Evolutionary conservation across 2,113 vertebrate species (phyloP).

Genomic region (Podocnemis expansa): DNA sequence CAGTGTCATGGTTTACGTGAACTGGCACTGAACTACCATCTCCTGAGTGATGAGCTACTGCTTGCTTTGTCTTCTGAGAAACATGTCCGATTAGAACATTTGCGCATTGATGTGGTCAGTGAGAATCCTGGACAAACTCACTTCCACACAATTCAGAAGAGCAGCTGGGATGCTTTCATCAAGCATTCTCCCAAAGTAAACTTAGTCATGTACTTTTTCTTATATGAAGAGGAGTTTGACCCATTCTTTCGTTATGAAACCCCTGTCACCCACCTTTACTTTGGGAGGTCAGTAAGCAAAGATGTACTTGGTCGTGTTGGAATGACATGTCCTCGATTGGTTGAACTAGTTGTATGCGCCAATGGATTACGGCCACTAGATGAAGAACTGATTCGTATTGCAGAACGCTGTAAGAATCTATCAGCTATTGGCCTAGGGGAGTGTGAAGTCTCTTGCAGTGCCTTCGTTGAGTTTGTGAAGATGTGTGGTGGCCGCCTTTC

Average conservation of each 20-base stretch:
- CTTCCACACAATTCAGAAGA: slow-evolving; percentile 94
- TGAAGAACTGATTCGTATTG: slow-evolving; percentile 96
- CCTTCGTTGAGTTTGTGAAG: slow-evolving; percentile 97
- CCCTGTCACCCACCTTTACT: slow-evolving; percentile 96
- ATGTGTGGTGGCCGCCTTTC: slow-evolving; percentile 95
- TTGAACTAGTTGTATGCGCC: slow-evolving; percentile 97
- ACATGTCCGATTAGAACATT: slow-evolving; percentile 93
- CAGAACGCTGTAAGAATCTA: slow-evolving; percentile 92
- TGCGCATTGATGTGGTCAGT: slow-evolving; percentile 97
- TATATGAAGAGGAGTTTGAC: slow-evolving; percentile 96
- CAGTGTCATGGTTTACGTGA: slow-evolving; percentile 96
- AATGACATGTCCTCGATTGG: slow-evolving; percentile 92
- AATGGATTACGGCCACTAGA: slow-evolving; percentile 95
- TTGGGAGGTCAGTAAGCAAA: slow-evolving; percentile 96
- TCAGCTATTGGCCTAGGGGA: slow-evolving; percentile 96
- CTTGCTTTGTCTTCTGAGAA: slow-evolving; percentile 95
- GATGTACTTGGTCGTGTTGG: slow-evolving; percentile 95
- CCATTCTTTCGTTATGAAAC: slow-evolving; percentile 95
- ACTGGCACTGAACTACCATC: slow-evolving; percentile 93
- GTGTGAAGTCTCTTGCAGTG: slow-evolving; percentile 97
- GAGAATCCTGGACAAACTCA: slow-evolving; percentile 94
- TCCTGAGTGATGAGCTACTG: slow-evolving; percentile 93
- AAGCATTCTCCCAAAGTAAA: slow-evolving; percentile 96
- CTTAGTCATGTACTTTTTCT: slow-evolving; percentile 98
- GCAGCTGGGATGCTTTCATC: slow-evolving; percentile 99